A percentile compares a stretch with the other conserved stretches of the same genome.
phyloP scores from a whole-genome alignment of 2,888 invertebrate species.

The Panopea generosa region DNA sequence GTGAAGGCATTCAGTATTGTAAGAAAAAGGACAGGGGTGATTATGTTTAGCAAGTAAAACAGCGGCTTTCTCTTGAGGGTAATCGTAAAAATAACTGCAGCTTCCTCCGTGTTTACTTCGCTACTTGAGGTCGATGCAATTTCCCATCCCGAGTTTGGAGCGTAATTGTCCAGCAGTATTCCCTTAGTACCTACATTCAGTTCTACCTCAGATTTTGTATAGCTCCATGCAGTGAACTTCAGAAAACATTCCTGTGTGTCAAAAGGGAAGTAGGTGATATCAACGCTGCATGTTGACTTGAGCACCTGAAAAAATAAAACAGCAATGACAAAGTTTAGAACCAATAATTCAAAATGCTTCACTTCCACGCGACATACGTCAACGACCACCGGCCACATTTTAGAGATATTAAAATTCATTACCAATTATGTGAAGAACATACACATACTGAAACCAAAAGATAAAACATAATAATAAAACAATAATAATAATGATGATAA shows the following conservation, averaged over 20 bases:
- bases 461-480: too few species aligned
- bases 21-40: constrained; percentile 28
- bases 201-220: constrained; percentile 13
- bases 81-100: constrained; percentile 26
- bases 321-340: too few species aligned
- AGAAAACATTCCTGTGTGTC: constrained; percentile 20
- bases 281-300: constrained; percentile 26
- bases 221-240: constrained; percentile 36
- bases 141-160: constrained; percentile 17
- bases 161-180: constrained; percentile 12
- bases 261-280: constrained; percentile 38
- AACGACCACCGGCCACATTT: too few species aligned
- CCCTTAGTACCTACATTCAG: constrained; percentile 19
- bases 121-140: constrained; percentile 1
- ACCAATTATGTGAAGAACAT: too few species aligned
- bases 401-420: too few species aligned
- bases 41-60: constrained; percentile 23
- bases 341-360: too few species aligned
- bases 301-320: constrained; percentile 18
- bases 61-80: constrained; percentile 22
- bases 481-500: too few species aligned
- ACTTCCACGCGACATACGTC: too few species aligned
- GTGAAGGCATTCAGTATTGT: constrained; percentile 53
- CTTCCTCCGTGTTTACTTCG: constrained; percentile 11
- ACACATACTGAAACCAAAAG: too few species aligned